phyloP scores from a whole-genome alignment of 1,140 invertebrate genomes.

The Scylla paramamosain region DNA sequence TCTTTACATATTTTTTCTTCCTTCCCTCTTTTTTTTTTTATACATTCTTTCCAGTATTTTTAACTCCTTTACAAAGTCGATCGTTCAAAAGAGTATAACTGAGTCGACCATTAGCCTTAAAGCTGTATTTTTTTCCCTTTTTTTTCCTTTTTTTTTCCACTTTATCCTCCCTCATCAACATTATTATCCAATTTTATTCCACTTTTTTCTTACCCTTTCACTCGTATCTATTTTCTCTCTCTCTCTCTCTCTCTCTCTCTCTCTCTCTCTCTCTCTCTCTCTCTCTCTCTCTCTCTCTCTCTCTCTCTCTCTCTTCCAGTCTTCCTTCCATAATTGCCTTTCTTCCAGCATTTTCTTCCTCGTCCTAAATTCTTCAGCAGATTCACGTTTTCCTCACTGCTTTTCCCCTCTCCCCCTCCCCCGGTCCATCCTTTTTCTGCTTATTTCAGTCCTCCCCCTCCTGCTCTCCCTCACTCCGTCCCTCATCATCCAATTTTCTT shows the following conservation, averaged over 20 bases:
- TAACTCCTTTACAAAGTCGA: neutral
- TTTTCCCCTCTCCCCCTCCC: neutral
- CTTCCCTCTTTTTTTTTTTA: neutral
- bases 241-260: neutral
- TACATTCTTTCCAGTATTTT: neutral
- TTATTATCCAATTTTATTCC: neutral
- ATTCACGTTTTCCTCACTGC: neutral
- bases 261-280: neutral
- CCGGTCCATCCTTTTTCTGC: neutral
- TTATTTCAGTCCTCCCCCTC: neutral
- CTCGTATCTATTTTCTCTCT: too few species aligned
- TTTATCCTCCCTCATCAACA: too few species aligned
- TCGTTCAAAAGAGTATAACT: neutral
- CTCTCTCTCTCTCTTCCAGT: neutral
- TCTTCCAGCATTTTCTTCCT: neutral
- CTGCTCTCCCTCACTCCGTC: neutral
- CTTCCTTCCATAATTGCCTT: neutral
- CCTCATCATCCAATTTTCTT: conserved; percentile 3
- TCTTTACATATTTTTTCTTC: neutral
- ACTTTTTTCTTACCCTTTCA: neutral
- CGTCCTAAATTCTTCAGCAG: neutral
- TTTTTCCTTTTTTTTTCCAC: too few species aligned
- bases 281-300: neutral
- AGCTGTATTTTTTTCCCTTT: neutral
- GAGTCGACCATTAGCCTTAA: neutral